Conservation (phyloP, 2,113 vertebrate genomes). For the crab-eating macaque (Macaca fascicularis) region T2T-MFA8v1.1 NC_088381.1:107485001-107485500, state of each 20-base stretch:
- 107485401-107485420: not conserved
- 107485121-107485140: too few relatives aligned
- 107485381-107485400: not conserved
- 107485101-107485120: too few relatives aligned
- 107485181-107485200: too few relatives aligned
- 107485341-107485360: not conserved
- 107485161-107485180: too few relatives aligned
- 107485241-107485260: not conserved
- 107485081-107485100: too few relatives aligned
- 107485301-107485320: not conserved
- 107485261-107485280: constrained; percentile 8
- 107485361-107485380: not conserved
- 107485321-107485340: not conserved
- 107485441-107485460: not conserved
- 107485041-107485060: too few relatives aligned
- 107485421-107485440: not conserved
- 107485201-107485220: too few relatives aligned
- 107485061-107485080: too few relatives aligned
- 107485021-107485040: too few relatives aligned
- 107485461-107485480: not conserved
- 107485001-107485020: too few relatives aligned
- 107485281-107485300: not conserved
- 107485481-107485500: not conserved
- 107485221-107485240: too few relatives aligned
- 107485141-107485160: too few relatives aligned